Evolutionary conservation across 2,113 vertebrate species (phyloP), one percentile per base, ranked within the genome.

Genomic region (Aegithalos caudatus): DNA sequence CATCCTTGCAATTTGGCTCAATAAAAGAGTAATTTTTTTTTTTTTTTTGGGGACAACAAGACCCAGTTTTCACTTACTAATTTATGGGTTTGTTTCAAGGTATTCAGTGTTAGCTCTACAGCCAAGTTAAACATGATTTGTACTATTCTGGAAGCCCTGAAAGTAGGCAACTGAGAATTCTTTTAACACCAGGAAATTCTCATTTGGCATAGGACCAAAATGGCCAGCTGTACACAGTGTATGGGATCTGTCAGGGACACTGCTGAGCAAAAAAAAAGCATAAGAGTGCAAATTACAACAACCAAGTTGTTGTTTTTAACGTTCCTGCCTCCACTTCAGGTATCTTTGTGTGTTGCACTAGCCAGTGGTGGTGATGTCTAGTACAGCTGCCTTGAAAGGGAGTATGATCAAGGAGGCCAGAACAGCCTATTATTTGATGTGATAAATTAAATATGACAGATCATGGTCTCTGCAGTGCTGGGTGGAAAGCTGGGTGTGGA

Each of bases 181-280:
- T 93, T 96, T 97, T 95, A 85, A 92, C 92, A 86, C 88, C 81
- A 93, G 86, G 42, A 94, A 94, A 96, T 78, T 96, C 86, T 94
- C 88, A 88, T 93, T 95, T 96, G 95, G 95, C 93, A 95, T 24
- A 60, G 72, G 40, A 96, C 85, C 95, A 97, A 88, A 81, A 90
- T 0, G 3, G 88, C 81, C 94, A 97, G 95, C 94, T 96, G 96
- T 96, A 95, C 23, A 5, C 72, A 88, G 94, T 94, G 92, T 93
- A 95, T 90, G 92, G 76, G 92, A 95, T 86, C 69, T 96, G 92
- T 93, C 95, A 95, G 92, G 35, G 85, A 88, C 64, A 90, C 45
- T 81, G 90, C 44, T 94, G 86, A 94, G 72, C 2, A 1, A 65
- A 95, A 88, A 88, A 88, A 88, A 86, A 21, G 19, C 90, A 67